Evolutionary conservation across 2,797 vertebrate genomes (phyloP).

Genomic region (Percopsis omiscomaycus): DNA sequence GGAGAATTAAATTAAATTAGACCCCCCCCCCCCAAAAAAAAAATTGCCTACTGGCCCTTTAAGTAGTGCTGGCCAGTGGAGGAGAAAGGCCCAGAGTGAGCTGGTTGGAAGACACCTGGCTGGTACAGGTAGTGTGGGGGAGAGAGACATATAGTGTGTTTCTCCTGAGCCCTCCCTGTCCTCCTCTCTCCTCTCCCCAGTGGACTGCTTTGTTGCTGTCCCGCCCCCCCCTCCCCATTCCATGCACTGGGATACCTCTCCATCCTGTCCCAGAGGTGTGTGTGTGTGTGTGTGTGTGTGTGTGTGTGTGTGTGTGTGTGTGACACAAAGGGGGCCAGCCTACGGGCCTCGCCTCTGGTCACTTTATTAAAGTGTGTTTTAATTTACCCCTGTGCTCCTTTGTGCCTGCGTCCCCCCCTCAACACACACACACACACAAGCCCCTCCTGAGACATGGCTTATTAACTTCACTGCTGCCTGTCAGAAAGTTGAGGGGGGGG

Average conservation of each 20-base stretch:
- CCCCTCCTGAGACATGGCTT: conserved; percentile 66
- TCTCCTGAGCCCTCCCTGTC: conserved; percentile 48
- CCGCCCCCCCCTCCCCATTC: conserved; percentile 78
- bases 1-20: too few relatives aligned
- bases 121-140: conserved; percentile 33
- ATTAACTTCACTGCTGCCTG: conserved; percentile 73
- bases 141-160: conserved; percentile 54
- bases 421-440: conserved; percentile 19
- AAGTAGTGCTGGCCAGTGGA: conserved; percentile 42
- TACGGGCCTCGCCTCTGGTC: conserved; percentile 82
- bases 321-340: conserved; percentile 58
- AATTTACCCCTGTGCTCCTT: conserved; percentile 81
- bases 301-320: conserved; percentile 31
- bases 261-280: conserved; percentile 77
- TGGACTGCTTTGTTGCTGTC: conserved; percentile 65
- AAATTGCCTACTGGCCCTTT: too few relatives aligned
- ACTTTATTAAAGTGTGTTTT: conserved; percentile 88
- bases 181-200: conserved; percentile 35
- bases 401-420: conserved; percentile 58
- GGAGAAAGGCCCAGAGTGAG: conserved; percentile 42
- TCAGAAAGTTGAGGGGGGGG: conserved; percentile 66
- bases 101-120: conserved; percentile 71
- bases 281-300: conserved; percentile 31
- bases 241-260: conserved; percentile 81
- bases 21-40: too few relatives aligned